Percentiles rank a stretch among this genome's conserved stretches.
phyloP scores from a whole-genome alignment of 1,140 invertebrate species.

The Ctenoplectra terminalis region DNA sequence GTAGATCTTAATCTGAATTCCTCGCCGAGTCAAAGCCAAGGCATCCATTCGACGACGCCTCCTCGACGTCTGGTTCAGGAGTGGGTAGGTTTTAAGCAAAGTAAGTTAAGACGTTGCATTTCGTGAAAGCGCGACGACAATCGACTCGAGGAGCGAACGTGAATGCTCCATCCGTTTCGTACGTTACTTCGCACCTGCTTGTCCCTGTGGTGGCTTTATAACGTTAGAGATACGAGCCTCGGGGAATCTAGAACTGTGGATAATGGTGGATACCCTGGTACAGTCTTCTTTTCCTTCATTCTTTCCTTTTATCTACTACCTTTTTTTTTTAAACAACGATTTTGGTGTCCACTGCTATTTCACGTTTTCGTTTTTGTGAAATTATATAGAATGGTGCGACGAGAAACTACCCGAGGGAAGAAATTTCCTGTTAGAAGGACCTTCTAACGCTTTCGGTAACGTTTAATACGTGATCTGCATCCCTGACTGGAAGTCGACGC shows the following conservation, averaged over 20 bases:
- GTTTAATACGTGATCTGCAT: constrained; percentile 56
- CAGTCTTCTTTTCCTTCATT: not conserved
- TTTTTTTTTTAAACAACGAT: too few relatives aligned
- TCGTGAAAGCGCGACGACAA: not conserved
- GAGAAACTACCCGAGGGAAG: constrained; percentile 7
- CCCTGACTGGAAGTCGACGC: not conserved
- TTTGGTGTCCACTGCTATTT: not conserved
- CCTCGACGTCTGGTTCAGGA: not conserved
- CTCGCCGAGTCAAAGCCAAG: not conserved
- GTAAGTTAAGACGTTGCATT: constrained; percentile 39
- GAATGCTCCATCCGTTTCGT: constrained; percentile 26
- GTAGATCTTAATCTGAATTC: not conserved
- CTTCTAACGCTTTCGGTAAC: constrained; percentile 51
- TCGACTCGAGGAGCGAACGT: constrained; percentile 6
- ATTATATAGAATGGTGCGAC: constrained; percentile 24
- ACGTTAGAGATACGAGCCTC: constrained; percentile 53
- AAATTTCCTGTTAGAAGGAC: constrained; percentile 9
- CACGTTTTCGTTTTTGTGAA: constrained; percentile 8
- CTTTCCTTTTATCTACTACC: not conserved
- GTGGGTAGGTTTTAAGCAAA: not conserved
- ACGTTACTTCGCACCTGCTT: not conserved
- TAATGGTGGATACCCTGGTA: constrained; percentile 52
- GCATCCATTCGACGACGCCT: too few relatives aligned
- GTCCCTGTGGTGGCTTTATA: constrained; percentile 7
- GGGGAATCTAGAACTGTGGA: constrained; percentile 41